Evolutionary conservation across 2,888 invertebrate species (phyloP).

Genomic region (Lycaena phlaeas): DNA sequence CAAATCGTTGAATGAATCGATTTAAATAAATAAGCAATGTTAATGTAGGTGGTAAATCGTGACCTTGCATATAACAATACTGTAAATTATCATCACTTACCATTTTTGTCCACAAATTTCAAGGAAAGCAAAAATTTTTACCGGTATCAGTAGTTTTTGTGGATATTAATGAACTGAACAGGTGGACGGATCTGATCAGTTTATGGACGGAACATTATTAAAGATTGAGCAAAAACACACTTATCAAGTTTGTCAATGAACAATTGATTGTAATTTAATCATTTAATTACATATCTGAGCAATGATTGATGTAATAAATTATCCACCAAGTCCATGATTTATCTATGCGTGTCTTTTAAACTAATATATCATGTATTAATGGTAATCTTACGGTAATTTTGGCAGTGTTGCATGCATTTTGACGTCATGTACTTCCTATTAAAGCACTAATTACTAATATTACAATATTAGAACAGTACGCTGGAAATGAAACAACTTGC

Average conservation of each 20-base stretch:
- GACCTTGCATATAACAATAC: too few species aligned
- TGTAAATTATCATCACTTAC: too few species aligned
- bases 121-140: too few species aligned
- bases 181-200: too few species aligned
- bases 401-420: neutral
- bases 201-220: too few species aligned
- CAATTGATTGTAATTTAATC: neutral
- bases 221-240: too few species aligned
- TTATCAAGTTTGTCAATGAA: too few species aligned
- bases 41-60: neutral
- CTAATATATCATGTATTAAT: neutral
- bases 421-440: constrained; percentile 3
- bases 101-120: too few species aligned
- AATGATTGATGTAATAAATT: neutral
- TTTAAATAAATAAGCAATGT: constrained; percentile 5
- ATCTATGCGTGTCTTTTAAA: neutral
- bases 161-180: too few species aligned
- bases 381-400: neutral
- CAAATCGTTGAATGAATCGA: neutral
- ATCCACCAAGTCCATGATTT: neutral
- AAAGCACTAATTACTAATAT: neutral
- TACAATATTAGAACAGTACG: neutral
- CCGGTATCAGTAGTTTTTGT: too few species aligned
- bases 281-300: neutral
- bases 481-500: too few species aligned